Conservation (phyloP, 1,140 invertebrate species). For the Drosophila rhopaloa region DNA sequence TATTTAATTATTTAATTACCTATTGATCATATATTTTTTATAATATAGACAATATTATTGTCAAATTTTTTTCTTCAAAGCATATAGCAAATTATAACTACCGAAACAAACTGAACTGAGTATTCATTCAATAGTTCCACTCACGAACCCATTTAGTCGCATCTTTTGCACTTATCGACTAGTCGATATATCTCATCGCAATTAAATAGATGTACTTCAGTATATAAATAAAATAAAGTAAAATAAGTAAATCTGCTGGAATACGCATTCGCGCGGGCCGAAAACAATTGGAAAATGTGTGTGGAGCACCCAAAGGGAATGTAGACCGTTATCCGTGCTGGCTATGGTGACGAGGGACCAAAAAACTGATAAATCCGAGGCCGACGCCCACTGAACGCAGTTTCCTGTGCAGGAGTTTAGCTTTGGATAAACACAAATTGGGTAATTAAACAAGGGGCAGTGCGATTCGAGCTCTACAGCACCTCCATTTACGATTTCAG, state of each 20-base stretch:
- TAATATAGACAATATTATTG: no score
- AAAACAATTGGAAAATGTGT: conserved; percentile 48
- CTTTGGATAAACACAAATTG: conserved; percentile 54
- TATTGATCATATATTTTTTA: no score
- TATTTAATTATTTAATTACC: no score
- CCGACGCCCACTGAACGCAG: conserved; percentile 69
- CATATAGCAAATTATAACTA: no score
- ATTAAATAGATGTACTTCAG: conserved; percentile 52
- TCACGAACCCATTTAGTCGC: not conserved
- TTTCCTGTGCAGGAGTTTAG: conserved; percentile 63
- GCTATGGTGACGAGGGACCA: conserved; percentile 52
- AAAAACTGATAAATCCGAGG: conserved; percentile 57
- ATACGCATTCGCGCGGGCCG: conserved; percentile 28
- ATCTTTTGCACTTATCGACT: conserved; percentile 3
- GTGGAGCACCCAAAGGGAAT: conserved; percentile 18
- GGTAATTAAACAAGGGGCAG: conserved; percentile 45
- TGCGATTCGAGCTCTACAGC: conserved; percentile 11
- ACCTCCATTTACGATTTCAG: conserved; percentile 4
- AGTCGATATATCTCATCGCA: conserved; percentile 28
- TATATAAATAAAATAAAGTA: conserved; percentile 73
- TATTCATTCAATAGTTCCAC: conserved; percentile 1
- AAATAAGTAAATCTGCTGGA: conserved; percentile 42
- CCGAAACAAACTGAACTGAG: not conserved
- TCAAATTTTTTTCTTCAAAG: no score
- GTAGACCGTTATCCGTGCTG: conserved; percentile 38